phyloP scores from a whole-genome alignment of 2,797 vertebrate species.

The Ctenochaetus hawaiiensis region DNA sequence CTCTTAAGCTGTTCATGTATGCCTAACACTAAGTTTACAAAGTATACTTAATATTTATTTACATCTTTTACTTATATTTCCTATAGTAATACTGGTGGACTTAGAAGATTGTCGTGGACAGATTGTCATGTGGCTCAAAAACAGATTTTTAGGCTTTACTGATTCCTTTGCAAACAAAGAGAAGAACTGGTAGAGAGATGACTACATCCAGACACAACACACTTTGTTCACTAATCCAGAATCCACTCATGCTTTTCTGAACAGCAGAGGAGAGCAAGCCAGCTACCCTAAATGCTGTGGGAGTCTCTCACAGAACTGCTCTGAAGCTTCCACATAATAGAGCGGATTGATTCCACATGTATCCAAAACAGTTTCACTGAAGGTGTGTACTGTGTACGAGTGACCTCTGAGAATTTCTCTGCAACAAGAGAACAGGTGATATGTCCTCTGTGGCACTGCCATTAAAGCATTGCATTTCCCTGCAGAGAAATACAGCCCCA shows the following conservation, averaged over 20 bases:
- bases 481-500: conserved; percentile 23
- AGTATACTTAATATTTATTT: too few relatives aligned
- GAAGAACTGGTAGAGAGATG: conserved; percentile 5
- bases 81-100: not conserved
- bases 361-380: conserved; percentile 59
- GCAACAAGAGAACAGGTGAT: conserved; percentile 59
- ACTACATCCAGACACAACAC: conserved; percentile 41
- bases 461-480: conserved; percentile 67
- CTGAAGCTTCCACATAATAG: conserved; percentile 71
- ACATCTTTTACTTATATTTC: too few relatives aligned
- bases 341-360: conserved; percentile 70
- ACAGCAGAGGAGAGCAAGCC: conserved; percentile 51
- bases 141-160: not conserved
- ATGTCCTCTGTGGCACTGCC: conserved; percentile 55
- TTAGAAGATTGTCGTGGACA: not conserved
- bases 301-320: conserved; percentile 63
- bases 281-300: conserved; percentile 62
- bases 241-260: conserved; percentile 65
- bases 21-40: too few relatives aligned
- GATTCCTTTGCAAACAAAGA: not conserved
- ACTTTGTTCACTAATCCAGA: conserved; percentile 55
- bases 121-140: not conserved
- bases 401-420: conserved; percentile 51
- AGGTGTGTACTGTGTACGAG: conserved; percentile 38
- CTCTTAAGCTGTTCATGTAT: not conserved